Conservation (phyloP, 2,113 vertebrate species). For the Nematolebias whitei region DNA sequence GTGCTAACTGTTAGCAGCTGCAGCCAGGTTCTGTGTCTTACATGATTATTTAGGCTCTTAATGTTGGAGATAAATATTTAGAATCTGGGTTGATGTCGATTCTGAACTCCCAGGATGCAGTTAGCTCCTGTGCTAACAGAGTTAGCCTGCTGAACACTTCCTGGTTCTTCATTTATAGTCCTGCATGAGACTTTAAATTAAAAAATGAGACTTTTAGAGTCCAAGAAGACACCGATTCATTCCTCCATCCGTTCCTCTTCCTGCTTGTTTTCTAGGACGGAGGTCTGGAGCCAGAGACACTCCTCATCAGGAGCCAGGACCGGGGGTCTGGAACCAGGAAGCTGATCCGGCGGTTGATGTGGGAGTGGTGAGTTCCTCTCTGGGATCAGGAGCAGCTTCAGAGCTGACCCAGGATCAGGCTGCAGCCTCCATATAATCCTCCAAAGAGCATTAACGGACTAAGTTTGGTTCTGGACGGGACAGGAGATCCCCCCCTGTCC, state of each 20-base stretch:
- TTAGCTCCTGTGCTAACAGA: neutral
- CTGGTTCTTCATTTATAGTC: neutral
- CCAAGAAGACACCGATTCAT: neutral
- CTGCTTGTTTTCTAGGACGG: neutral
- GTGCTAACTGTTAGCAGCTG: too few species aligned
- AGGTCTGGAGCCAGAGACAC: neutral
- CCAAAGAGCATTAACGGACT: slow-evolving; percentile 47
- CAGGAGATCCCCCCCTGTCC: neutral
- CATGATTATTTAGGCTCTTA: too few species aligned
- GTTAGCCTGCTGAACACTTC: neutral
- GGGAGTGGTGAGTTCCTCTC: neutral
- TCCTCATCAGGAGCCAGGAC: too few species aligned
- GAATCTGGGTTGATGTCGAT: too few species aligned
- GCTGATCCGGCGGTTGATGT: neutral
- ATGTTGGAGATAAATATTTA: too few species aligned
- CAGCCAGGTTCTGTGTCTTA: too few species aligned
- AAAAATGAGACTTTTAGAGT: too few species aligned
- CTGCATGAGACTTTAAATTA: neutral
- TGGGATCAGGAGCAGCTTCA: neutral
- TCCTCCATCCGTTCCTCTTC: neutral
- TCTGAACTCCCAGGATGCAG: too few species aligned
- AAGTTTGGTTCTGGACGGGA: slow-evolving; percentile 31
- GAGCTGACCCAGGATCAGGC: slow-evolving; percentile 4
- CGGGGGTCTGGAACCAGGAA: too few species aligned
- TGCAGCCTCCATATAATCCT: slow-evolving; percentile 43